Evolutionary conservation across 2,797 vertebrate genomes (phyloP).

Genomic region (Prionace glauca): DNA sequence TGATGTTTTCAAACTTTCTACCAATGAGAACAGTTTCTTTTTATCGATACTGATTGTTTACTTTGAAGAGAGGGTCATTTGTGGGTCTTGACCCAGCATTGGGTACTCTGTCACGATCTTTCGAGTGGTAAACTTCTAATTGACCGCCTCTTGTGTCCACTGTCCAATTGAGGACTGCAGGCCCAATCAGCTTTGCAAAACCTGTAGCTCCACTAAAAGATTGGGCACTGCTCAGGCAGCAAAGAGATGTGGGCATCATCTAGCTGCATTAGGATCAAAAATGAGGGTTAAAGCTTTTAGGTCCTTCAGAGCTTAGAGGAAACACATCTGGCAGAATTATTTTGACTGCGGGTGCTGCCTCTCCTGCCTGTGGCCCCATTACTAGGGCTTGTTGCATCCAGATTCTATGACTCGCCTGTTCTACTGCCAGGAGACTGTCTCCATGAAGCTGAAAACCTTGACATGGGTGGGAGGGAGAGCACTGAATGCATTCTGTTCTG

Average conservation of each 20-base stretch:
- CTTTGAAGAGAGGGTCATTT: background rate
- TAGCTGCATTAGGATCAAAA: too few species aligned
- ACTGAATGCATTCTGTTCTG: too few species aligned
- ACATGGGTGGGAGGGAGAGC: too few species aligned
- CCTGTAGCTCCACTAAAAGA: too few species aligned
- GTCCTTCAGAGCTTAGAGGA: background rate
- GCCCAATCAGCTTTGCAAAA: background rate
- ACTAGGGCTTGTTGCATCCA: background rate
- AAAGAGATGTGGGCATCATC: too few species aligned
- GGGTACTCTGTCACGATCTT: background rate
- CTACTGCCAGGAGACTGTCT: too few species aligned
- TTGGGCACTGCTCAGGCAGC: too few species aligned
- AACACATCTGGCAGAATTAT: background rate
- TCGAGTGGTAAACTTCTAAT: background rate
- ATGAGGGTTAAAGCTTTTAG: too few species aligned
- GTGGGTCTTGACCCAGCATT: background rate
- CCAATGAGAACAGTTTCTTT: too few species aligned
- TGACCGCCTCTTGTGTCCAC: background rate
- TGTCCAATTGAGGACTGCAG: too few species aligned
- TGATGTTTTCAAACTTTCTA: too few species aligned
- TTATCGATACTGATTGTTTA: background rate
- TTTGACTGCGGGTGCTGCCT: background rate
- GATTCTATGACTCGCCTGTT: too few species aligned
- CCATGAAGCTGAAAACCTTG: background rate
- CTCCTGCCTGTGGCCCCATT: background rate